A percentile compares a stretch with the other conserved stretches of the same genome.
phyloP scores from a whole-genome alignment of 2,113 vertebrate genomes.

The Podocnemis expansa region DNA sequence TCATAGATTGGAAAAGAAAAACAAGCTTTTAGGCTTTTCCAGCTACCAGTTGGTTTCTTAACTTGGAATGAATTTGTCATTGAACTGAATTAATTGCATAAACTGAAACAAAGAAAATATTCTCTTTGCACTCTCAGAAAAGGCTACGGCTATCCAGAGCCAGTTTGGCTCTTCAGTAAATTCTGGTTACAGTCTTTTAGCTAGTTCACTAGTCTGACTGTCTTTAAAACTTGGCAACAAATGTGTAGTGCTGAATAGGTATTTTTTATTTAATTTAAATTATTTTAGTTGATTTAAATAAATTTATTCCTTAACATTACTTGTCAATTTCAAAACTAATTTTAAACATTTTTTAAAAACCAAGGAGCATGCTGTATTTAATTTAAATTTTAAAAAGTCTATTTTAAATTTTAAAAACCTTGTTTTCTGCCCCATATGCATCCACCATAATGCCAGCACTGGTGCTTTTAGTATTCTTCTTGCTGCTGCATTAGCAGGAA shows the following conservation, averaged over 20 bases:
- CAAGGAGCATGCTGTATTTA: background rate
- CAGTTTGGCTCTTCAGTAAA: background rate
- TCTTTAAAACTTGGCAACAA: background rate
- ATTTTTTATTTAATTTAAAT: background rate
- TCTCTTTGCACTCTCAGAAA: background rate
- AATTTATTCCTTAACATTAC: background rate
- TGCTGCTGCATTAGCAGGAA: background rate
- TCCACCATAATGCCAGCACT: background rate
- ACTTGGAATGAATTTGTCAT: background rate
- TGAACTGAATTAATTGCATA: background rate
- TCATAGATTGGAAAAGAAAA: background rate
- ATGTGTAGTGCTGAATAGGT: background rate
- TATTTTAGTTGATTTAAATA: background rate
- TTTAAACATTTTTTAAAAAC: background rate
- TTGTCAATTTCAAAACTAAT: background rate
- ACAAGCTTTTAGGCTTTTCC: background rate
- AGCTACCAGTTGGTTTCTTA: background rate
- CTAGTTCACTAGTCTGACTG: background rate
- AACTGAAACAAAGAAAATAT: background rate
- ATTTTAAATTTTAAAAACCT: background rate
- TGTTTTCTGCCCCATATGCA: background rate
- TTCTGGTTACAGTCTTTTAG: background rate
- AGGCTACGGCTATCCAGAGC: background rate
- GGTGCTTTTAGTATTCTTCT: background rate
- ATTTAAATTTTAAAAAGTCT: background rate